Base-by-base conservation (phyloP, 2,113 vertebrate genomes). In the Glaucomys volans region DNA sequence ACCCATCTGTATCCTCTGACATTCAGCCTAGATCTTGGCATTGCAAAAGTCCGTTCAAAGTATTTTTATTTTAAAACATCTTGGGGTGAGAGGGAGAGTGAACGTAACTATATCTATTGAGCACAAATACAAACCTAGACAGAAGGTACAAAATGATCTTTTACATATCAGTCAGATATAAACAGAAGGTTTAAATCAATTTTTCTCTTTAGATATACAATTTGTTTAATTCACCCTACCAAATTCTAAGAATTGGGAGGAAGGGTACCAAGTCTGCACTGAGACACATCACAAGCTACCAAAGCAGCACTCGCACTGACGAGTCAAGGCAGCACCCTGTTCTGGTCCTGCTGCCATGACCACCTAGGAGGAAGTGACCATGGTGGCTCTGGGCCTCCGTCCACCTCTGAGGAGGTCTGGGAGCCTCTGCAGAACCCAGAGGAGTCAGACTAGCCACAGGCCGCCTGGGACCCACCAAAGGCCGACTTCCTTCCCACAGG, bases 1-100 rank as follows among this genome's bases (percentile, higher is more conserved):
- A 94, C 92, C 71, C 82, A 96, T 90, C 59, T 97, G 79, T 89
- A 87, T 79, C 37, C 91, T 93, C 79, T 64, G 72, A 96, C 89
- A 77, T 77, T 86, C 94, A 95, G 87, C 28, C 83, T 82, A 62
- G 89, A 93, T 85, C 92, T 50, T 88, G 91, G 67, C 83, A 94
- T 35, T 88, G 82, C 40, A 93, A 90, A 81, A 91, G 89, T 47
- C 64, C 64, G 94, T 92, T 85, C 84, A 95, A 67, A 66, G 42
- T 76, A 85, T 88, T 96, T 86, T 54, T 54, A 94, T 88, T 95
- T 94, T 66, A 87, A 87, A 96, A 94, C 13, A 52, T 81, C 92
- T 95, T 95, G 74, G 47, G 83, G 80, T 88, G 28, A 72, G 67
- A 95, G 14, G 50, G 69, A 69, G 54, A 85, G 76, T 72, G 28